These are phyloP conservation scores for Megalopta genalis DNA, from an alignment of 1,140 invertebrate species.

Conservation along the genomic window DNA sequence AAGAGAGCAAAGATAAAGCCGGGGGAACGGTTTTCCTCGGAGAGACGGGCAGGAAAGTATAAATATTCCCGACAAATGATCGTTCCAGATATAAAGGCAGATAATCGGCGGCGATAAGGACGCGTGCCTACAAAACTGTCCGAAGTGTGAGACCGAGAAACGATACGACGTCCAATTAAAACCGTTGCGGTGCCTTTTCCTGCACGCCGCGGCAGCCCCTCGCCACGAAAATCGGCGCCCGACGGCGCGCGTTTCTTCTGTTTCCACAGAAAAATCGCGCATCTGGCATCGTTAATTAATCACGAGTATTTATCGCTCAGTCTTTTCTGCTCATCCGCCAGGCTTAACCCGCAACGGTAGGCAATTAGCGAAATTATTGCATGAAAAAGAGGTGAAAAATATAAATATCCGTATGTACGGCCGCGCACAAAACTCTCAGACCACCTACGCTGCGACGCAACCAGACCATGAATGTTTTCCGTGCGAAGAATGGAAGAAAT, in stretches of 20 bases:
- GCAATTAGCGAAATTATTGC: conserved; percentile 69
- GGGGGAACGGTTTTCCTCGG: conserved; percentile 1
- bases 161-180: conserved; percentile 62
- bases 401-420: too few species aligned
- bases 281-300: conserved; percentile 65
- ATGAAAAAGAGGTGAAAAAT: conserved; percentile 46
- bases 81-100: conserved; percentile 29
- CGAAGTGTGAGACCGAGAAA: conserved; percentile 41
- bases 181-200: conserved; percentile 13
- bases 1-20: not conserved
- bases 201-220: not conserved
- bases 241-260: not conserved
- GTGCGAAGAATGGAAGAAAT: too few species aligned
- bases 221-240: not conserved
- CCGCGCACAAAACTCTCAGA: too few species aligned
- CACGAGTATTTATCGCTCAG: conserved; percentile 69
- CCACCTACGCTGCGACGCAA: too few species aligned
- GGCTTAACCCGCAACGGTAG: conserved; percentile 26
- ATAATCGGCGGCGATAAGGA: conserved; percentile 34
- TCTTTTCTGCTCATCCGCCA: conserved; percentile 52
- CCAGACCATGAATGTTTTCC: too few species aligned
- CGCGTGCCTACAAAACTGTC: conserved; percentile 49
- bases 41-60: conserved; percentile 24
- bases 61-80: conserved; percentile 46
- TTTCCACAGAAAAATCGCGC: conserved; percentile 36